phyloP scores from a whole-genome alignment of 2,888 invertebrate species.

The Platycnemis pennipes region DNA sequence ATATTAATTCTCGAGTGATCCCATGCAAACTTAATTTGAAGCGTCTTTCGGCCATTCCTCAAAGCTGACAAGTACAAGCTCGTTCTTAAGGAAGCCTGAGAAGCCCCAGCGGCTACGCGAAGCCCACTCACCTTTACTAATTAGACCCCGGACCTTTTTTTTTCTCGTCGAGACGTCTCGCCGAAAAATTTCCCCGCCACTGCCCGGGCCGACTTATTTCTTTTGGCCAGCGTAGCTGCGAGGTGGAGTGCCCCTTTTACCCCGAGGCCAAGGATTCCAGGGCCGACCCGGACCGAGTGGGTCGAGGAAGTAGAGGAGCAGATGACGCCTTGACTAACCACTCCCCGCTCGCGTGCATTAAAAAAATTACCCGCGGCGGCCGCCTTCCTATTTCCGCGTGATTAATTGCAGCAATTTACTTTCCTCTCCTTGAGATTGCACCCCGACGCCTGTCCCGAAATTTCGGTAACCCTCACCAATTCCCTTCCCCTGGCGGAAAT shows the following conservation, averaged over 20 bases:
- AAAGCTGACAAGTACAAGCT: background rate
- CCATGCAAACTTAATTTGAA: background rate
- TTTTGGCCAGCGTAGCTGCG: background rate
- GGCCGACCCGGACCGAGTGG: background rate
- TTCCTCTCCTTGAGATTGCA: background rate
- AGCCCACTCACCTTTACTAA: background rate
- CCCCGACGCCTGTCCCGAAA: background rate
- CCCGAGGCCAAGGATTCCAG: background rate
- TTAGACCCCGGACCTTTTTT: background rate
- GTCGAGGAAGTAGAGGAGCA: background rate
- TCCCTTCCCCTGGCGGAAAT: background rate
- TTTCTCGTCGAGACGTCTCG: background rate
- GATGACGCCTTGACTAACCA: slow-evolving; percentile 15
- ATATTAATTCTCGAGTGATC: background rate
- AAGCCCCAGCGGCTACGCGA: background rate
- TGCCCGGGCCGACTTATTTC: background rate
- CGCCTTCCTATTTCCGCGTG: background rate
- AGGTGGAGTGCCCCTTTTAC: background rate
- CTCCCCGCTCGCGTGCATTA: background rate
- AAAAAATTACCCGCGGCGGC: slow-evolving; percentile 2
- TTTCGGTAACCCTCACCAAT: background rate
- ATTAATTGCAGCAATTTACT: slow-evolving; percentile 14
- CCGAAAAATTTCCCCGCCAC: background rate
- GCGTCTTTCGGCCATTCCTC: background rate
- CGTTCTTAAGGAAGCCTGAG: background rate